phyloP scores from a whole-genome alignment of 2,113 vertebrate genomes.

The Poicephalus meyeri region DNA sequence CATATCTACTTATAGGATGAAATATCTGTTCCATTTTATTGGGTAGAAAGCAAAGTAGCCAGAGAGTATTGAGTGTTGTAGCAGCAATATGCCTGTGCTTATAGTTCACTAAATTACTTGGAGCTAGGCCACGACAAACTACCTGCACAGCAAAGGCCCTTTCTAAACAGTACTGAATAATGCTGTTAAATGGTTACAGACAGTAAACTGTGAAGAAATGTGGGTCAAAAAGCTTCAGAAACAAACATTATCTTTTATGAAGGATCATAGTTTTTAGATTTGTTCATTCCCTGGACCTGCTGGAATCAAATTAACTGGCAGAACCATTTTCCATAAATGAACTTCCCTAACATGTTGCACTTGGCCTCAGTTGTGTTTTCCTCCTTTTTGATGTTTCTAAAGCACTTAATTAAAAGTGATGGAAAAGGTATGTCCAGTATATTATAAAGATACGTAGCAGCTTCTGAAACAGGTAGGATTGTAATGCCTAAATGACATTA shows the following conservation, averaged over 20 bases:
- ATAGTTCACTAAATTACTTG: not conserved
- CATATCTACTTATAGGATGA: rapidly evolving
- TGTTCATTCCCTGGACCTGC: not conserved
- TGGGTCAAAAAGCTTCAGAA: not conserved
- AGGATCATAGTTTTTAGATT: not conserved
- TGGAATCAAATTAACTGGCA: not conserved
- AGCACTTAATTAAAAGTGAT: not conserved
- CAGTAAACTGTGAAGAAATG: not conserved
- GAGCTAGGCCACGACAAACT: not conserved
- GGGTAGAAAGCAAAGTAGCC: not conserved
- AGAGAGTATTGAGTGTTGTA: not conserved
- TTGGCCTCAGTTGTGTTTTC: not conserved
- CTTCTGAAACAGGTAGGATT: not conserved
- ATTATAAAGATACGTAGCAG: not conserved
- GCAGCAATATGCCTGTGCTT: not conserved
- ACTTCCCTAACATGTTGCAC: not conserved
- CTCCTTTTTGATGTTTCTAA: not conserved
- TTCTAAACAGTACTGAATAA: not conserved
- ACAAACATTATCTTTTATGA: not conserved
- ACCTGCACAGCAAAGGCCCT: not conserved
- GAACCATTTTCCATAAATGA: not conserved
- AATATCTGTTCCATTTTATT: not conserved
- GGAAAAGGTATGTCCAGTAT: not conserved
- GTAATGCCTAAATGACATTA: not conserved
- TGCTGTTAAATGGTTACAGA: not conserved